Percentiles rank a stretch among this genome's conserved stretches.
These are phyloP conservation scores for Sorex araneus DNA, from an alignment of 2,113 vertebrate genomes.

Conservation along the genomic window DNA sequence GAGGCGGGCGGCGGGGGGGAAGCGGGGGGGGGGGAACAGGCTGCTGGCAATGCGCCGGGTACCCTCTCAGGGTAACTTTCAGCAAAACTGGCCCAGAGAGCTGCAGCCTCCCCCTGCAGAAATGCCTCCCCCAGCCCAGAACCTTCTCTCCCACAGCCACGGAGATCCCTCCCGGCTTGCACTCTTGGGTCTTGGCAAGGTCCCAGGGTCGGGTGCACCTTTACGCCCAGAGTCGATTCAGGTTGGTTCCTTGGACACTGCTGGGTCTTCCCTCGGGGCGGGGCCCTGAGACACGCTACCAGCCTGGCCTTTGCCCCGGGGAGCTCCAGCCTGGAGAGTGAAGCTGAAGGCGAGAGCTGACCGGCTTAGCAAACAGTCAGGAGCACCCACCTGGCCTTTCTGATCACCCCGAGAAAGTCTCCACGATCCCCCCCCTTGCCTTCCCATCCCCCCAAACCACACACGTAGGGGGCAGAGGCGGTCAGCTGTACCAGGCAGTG, in stretches of 20 bases:
- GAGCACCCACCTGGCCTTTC: background rate
- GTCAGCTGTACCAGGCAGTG: background rate
- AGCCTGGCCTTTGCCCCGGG: background rate
- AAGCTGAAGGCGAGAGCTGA: background rate
- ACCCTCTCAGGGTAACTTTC: background rate
- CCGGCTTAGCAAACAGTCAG: background rate
- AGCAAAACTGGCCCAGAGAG: conserved; percentile 45
- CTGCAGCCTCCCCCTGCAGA: background rate
- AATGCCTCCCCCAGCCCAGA: background rate
- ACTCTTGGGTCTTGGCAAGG: background rate
- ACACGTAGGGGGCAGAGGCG: background rate
- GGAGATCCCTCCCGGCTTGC: background rate
- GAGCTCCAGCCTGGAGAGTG: background rate
- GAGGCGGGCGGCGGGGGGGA: too few species aligned
- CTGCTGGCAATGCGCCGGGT: conserved; percentile 17
- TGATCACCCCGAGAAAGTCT: background rate
- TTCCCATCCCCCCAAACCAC: background rate
- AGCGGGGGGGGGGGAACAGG: conserved; percentile 54
- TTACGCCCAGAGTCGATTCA: background rate
- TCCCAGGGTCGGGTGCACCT: background rate
- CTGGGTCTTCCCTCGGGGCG: too few species aligned
- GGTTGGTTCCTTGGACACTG: background rate
- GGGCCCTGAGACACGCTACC: background rate
- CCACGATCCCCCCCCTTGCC: background rate
- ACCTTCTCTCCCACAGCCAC: background rate